Evolutionary conservation across 2,797 vertebrate species (phyloP).

Genomic region (Myoxocephalus aenaeus): DNA sequence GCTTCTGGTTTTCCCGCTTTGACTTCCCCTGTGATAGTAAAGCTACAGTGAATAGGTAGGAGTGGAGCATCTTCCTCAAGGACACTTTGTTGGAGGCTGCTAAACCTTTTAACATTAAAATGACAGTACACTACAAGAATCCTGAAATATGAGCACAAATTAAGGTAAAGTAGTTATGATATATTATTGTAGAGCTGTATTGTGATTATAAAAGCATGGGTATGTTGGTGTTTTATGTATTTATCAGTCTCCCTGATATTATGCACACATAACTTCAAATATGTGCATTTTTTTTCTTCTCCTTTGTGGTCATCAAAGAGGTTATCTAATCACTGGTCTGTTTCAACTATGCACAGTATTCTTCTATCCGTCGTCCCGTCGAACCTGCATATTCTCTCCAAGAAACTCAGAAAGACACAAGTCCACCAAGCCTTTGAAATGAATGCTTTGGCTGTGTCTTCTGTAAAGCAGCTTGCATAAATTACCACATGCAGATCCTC

Average conservation of each 20-base stretch:
- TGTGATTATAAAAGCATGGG: not conserved
- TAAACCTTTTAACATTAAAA: not conserved
- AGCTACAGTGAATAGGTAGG: slow-evolving; percentile 17
- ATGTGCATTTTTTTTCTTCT: slow-evolving; percentile 27
- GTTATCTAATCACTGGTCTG: slow-evolving; percentile 63
- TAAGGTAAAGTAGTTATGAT: not conserved
- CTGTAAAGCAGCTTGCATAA: slow-evolving; percentile 59
- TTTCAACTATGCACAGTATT: slow-evolving; percentile 67
- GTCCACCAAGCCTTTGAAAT: slow-evolving; percentile 73
- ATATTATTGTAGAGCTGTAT: not conserved
- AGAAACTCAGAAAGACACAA: slow-evolving; percentile 58
- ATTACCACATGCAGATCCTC: slow-evolving; percentile 64
- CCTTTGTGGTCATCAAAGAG: slow-evolving; percentile 66
- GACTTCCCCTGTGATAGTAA: slow-evolving; percentile 26
- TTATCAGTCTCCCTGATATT: not conserved
- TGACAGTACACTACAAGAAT: not conserved
- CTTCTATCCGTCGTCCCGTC: slow-evolving; percentile 25
- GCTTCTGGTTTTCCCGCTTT: slow-evolving; percentile 48
- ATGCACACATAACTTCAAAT: slow-evolving; percentile 2
- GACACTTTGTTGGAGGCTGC: slow-evolving; percentile 2
- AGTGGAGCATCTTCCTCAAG: slow-evolving; percentile 18
- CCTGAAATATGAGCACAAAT: not conserved
- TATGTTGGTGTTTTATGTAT: not conserved
- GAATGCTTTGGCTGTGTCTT: slow-evolving; percentile 67
- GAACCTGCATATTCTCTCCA: slow-evolving; percentile 63